Evolutionary conservation across 2,888 invertebrate species (phyloP).

Genomic region (Pachydiplax longipennis): DNA sequence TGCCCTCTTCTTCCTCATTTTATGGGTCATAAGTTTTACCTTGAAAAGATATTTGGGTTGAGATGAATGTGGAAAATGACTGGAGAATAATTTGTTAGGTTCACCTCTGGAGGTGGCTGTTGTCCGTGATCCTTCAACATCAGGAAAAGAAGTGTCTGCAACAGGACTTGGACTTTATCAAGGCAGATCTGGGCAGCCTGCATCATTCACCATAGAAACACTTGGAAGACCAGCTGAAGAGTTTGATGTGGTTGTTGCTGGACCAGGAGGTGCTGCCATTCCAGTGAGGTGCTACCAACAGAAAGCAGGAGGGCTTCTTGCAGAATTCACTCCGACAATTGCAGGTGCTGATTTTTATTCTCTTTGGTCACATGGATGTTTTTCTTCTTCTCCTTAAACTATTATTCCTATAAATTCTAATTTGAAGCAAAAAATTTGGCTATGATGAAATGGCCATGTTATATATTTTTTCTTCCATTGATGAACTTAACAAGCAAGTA

Average conservation of each 20-base stretch:
- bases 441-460: no score
- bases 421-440: no score
- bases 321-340: slow-evolving; percentile 88
- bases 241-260: slow-evolving; percentile 90
- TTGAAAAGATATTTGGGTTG: not conserved
- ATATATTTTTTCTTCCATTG: no score
- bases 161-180: slow-evolving; percentile 86
- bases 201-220: slow-evolving; percentile 89
- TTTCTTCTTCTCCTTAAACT: no score
- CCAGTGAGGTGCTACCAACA: slow-evolving; percentile 95
- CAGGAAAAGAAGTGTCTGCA: slow-evolving; percentile 77
- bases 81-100: slow-evolving; percentile 55
- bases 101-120: slow-evolving; percentile 69
- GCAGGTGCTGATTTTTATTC: slow-evolving; percentile 63
- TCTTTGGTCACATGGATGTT: no score
- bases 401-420: no score
- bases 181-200: slow-evolving; percentile 77
- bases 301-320: slow-evolving; percentile 92
- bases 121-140: slow-evolving; percentile 66
- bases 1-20: not conserved
- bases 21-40: not conserved
- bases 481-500: no score
- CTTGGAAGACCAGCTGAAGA: slow-evolving; percentile 84
- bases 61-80: not conserved
- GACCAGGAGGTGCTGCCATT: slow-evolving; percentile 79